Evolutionary conservation across 2,113 vertebrate species (phyloP), one percentile per base, ranked within the genome.

Genomic region (Eleginops maclovinus): DNA sequence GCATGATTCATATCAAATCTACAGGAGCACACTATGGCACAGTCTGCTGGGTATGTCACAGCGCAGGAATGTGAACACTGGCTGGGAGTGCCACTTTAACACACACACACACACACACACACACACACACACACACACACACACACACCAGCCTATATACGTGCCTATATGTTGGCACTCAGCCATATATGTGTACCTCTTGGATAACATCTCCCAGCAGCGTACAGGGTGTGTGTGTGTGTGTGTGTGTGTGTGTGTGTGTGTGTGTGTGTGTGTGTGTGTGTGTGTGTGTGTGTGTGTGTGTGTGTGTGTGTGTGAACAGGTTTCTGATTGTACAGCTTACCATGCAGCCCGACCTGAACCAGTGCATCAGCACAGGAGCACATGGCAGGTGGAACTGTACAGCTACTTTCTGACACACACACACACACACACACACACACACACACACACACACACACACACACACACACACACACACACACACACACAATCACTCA

Each of bases 61-160:
- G 51, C 65, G 69, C 9, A 65, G 77, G 75, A 84, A 84, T 85
- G 83, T 66, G 72, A 21, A 55, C 62, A 22, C 36, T 72, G 63
- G 44, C 61, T 17, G 49, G 16, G 60, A n/a, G n/a, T n/a, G n/a
- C n/a, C n/a, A n/a, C n/a, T n/a, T n/a, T n/a, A n/a, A n/a, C 28
- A 31, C 51, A 51, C 28, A 31, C 28, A 31, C 28, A 31, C 28
- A 31, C 28, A 31, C 28, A 31, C 28, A 31, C 75, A 49, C 59
- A 49, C 41, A 24, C n/a, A 43, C 56, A 49, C 21, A 40, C 5
- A 59, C 31, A 74, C 31, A 15, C 44, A 21, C 46, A 9, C 9
- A 21, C 9, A 41, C 13, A 58, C 49, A 55, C 6, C 2, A 11
- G 51, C 28, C 64, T 24, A 49, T 44, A 31, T 15, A 47, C 10